These are phyloP conservation scores for Cistogaster globosa DNA, from an alignment of 2,888 invertebrate genomes.

Conservation along the genomic window DNA sequence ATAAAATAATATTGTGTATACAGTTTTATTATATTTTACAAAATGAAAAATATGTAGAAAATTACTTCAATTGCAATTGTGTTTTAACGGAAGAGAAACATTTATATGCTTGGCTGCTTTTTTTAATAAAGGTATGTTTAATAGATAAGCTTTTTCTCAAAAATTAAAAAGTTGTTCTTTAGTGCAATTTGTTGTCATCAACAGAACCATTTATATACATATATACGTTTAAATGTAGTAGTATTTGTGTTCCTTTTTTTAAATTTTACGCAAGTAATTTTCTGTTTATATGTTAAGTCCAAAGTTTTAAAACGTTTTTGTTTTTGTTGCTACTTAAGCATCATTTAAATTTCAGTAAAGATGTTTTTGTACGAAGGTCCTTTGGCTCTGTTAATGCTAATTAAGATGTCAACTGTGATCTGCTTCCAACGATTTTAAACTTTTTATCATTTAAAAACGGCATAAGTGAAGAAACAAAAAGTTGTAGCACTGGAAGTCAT, in stretches of 20 bases:
- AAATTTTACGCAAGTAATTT: constrained; percentile 42
- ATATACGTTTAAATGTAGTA: too few species aligned
- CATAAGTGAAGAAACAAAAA: too few species aligned
- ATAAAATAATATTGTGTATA: too few species aligned
- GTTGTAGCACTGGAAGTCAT: too few species aligned
- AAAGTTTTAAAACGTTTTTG: constrained; percentile 46
- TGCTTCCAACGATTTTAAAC: too few species aligned
- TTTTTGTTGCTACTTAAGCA: not conserved
- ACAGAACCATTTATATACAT: too few species aligned
- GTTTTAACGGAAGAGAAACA: not conserved
- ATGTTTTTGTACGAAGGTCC: constrained; percentile 7
- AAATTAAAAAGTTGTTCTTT: not conserved
- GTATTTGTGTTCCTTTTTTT: too few species aligned
- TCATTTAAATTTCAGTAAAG: constrained; percentile 8
- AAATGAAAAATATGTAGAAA: not conserved
- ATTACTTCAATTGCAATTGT: not conserved
- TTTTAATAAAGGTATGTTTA: not conserved
- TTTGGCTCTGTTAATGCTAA: too few species aligned
- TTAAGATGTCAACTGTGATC: too few species aligned
- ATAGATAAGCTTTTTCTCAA: too few species aligned
- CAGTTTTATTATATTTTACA: not conserved
- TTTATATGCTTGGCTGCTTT: not conserved
- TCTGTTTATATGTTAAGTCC: constrained; percentile 33
- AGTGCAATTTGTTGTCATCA: constrained; percentile 14
- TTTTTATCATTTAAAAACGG: too few species aligned